Evolutionary conservation across 2,113 vertebrate genomes (phyloP), one percentile per base, ranked within the genome.

Genomic region (Podocnemis expansa): DNA sequence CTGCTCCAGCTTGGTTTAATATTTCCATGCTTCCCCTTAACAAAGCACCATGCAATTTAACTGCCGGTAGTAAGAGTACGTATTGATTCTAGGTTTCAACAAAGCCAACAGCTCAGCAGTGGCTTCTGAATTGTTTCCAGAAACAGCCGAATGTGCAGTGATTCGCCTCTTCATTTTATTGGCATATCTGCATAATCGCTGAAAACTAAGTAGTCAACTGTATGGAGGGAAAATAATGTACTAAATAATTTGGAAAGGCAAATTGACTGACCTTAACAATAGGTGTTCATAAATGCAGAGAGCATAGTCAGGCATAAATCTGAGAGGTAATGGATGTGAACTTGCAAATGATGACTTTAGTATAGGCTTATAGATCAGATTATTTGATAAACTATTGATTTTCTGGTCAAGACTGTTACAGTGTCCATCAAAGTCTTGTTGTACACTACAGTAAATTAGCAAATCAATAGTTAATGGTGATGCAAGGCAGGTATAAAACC

Each of bases 311-410:
- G 63, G 19, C 29, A 47, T 2, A 19, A 49, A 75, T 80, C 75
- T 92, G 88, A 94, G 89, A 81, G 78, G n/a, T 63, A 43, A 41
- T 67, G 22, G n/a, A 73, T 67, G 79, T 76, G 73, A 43, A 85
- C 83, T 92, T 88, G 80, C 76, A 85, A 51, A 6, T 55, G 34
- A 88, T 51, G 7, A 17, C 6, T 31, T 85, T 45, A n/a, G n/a
- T n/a, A 47, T 73, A 87, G 83, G 93, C 63, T 70, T 56, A 54
- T 29, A 78, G 85, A 22, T 80, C 73, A 67, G 13, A 38, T 55
- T 87, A 56, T 88, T 90, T 86, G 80, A 92, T 94, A 78, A 96
- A 25, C 24, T 86, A 94, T 58, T 89, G 93, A 95, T 75, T 95
- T 93, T 89, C 55, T 91, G 63, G 88, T 89, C 94, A 92, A 91